Evolutionary conservation across 2,113 vertebrate species (phyloP), one percentile per base, ranked within the genome.

Genomic region (Spilogale gracilis): DNA sequence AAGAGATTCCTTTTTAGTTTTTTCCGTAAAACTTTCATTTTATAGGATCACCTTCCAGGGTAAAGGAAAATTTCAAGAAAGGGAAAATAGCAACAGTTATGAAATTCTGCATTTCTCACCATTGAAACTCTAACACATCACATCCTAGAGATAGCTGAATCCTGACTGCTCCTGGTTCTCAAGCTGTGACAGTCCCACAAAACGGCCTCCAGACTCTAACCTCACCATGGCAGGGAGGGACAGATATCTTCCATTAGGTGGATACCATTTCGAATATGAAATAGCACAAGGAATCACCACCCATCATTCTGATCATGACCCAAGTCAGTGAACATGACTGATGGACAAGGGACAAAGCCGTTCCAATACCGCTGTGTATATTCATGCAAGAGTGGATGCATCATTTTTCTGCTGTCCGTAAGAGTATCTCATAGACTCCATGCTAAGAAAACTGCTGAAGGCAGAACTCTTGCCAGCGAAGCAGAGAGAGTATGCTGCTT

Each of bases 41-140:
- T 48, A 18, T 4, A n/a, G 13, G 38, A 21, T 32, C 58, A 63
- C 45, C 11, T 63, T 89, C 43, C 82, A 43, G 93, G 61, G 20
- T 23, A 38, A 85, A 93, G n/a, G 10, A 50, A 82, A 92, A 0
- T 94, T 83, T 94, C 20, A 76, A 48, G 63, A 94, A 61, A 89
- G 25, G n/a, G 43, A n/a, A 54, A 12, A 52, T 21, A 20, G 7
- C 45, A 76, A 48, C 25, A 38, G 17, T 45, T 56, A 60, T 74
- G 60, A 60, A 76, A 32, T 56, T 61, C 73, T 27, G 23, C n/a
- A 74, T 27, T 73, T 25, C 30, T 21, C 17, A 54, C 6, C 12
- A 17, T 9, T 61, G 30, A 52, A 85, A 56, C 48, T 43, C 21
- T 65, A 11, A 82, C 71, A 38, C 27, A 25, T 43, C 54, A 20